A percentile compares a stretch with the other conserved stretches of the same genome.
These are phyloP conservation scores for Ischnura elegans DNA, from an alignment of 2,888 invertebrate genomes.

Conservation along the genomic window DNA sequence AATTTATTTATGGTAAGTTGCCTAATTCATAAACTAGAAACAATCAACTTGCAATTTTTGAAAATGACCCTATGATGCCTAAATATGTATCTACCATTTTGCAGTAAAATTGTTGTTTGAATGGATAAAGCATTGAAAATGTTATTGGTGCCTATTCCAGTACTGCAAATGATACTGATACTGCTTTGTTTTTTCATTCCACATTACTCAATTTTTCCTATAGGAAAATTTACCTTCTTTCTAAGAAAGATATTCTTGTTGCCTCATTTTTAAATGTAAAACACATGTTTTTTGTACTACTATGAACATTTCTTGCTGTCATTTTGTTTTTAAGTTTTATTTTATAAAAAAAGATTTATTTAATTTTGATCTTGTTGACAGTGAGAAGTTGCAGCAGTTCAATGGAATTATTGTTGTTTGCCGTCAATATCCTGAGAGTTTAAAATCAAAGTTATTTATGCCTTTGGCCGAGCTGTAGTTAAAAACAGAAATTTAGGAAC, in stretches of 20 bases:
- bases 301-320: not conserved
- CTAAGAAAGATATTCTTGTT: not conserved
- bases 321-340: not conserved
- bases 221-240: not conserved
- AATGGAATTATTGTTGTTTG: no score
- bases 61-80: conserved; percentile 21
- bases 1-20: not conserved
- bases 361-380: not conserved
- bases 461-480: no score
- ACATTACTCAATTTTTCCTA: not conserved
- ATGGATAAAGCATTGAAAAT: not conserved
- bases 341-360: not conserved
- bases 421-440: no score
- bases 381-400: not conserved
- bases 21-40: no score
- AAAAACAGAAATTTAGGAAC: no score
- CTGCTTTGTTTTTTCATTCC: not conserved
- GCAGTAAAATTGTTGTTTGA: not conserved
- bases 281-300: not conserved
- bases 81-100: not conserved
- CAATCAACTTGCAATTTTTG: not conserved
- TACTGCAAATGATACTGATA: not conserved
- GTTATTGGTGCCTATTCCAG: not conserved
- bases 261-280: not conserved
- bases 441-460: no score